Evolutionary conservation across 2,797 vertebrate genomes (phyloP).

Genomic region (Centropyge bicolor): DNA sequence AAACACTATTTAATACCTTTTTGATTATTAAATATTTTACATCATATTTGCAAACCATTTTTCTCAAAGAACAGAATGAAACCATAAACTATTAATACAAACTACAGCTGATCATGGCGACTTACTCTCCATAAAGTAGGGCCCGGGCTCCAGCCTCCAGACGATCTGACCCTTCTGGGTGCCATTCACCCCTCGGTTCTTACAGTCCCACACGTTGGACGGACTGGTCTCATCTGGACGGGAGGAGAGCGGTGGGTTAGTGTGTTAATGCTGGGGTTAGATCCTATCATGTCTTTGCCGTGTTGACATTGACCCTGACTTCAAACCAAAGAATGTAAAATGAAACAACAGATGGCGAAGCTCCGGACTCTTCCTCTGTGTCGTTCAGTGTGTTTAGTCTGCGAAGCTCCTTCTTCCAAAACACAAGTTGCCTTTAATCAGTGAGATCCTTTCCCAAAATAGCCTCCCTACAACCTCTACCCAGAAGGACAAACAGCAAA

Average conservation of each 20-base stretch:
- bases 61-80: too few species aligned
- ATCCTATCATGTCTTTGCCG: background rate
- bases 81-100: too few species aligned
- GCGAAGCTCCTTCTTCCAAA: slow-evolving; percentile 52
- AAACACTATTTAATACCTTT: background rate
- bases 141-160: slow-evolving; percentile 95
- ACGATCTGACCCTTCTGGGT: slow-evolving; percentile 98
- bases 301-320: slow-evolving; percentile 17
- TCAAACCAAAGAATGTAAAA: slow-evolving; percentile 31
- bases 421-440: slow-evolving; percentile 69
- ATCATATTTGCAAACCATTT: too few species aligned
- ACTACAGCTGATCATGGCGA: slow-evolving; percentile 35
- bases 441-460: slow-evolving; percentile 72
- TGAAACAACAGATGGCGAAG: slow-evolving; percentile 22
- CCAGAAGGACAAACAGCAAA: slow-evolving; percentile 75
- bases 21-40: too few species aligned
- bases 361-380: slow-evolving; percentile 16
- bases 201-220: slow-evolving; percentile 99
- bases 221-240: slow-evolving; percentile 95
- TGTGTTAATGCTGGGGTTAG: background rate
- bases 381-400: slow-evolving; percentile 62
- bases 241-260: slow-evolving; percentile 7
- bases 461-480: slow-evolving; percentile 68
- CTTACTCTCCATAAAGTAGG: slow-evolving; percentile 98
- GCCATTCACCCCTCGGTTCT: slow-evolving; percentile 97